These are phyloP conservation scores for human DNA, from an alignment of 2,113 vertebrate genomes.

Conservation along the genomic window GRCh38 chr12:85525001-85525500, in stretches of 20 bases:
- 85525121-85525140: neutral
- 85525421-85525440: neutral
- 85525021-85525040: neutral
- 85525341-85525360: neutral
- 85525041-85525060: neutral
- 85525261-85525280: neutral
- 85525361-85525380: neutral
- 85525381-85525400: neutral
- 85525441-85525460: neutral
- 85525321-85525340: neutral
- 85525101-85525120: neutral
- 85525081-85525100: neutral
- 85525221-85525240: neutral
- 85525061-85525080: neutral
- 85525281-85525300: neutral
- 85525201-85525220: neutral
- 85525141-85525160: neutral
- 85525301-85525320: neutral
- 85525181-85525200: neutral
- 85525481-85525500: neutral
- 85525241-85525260: neutral
- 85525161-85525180: neutral
- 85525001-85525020: neutral
- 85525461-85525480: neutral
- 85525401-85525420: neutral